Evolutionary conservation across 2,113 vertebrate species (phyloP).

Genomic region (Anhinga rufa): DNA sequence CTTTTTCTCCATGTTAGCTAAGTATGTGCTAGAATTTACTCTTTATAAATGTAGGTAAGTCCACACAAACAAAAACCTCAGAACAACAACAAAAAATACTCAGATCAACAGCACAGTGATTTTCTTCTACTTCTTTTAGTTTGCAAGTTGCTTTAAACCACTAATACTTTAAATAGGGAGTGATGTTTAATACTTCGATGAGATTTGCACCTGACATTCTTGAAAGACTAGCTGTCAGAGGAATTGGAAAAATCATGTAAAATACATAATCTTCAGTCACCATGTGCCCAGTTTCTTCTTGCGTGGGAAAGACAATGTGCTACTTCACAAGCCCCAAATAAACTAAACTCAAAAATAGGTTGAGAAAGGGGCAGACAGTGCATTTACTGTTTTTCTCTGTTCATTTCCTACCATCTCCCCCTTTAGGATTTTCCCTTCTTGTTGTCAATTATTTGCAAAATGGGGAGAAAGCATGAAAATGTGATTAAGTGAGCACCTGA

Average conservation of each 20-base stretch:
- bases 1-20: not conserved
- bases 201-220: not conserved
- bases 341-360: not conserved
- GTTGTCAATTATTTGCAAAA: not conserved
- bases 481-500: not conserved
- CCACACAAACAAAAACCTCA: not conserved
- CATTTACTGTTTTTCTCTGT: not conserved
- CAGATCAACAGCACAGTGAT: not conserved
- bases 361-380: not conserved
- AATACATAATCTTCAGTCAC: not conserved
- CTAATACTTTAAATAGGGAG: not conserved
- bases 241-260: not conserved
- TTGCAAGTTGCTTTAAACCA: not conserved
- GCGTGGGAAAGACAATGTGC: not conserved
- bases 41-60: not conserved
- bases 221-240: not conserved
- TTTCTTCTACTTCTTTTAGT: not conserved
- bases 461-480: not conserved
- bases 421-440: not conserved
- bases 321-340: not conserved
- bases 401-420: not conserved
- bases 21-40: not conserved
- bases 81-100: not conserved
- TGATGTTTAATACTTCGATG: not conserved
- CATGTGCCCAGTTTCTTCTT: not conserved